Evolutionary conservation across 2,888 invertebrate genomes (phyloP).

Genomic region (Amblyjoppa fuscipennis): DNA sequence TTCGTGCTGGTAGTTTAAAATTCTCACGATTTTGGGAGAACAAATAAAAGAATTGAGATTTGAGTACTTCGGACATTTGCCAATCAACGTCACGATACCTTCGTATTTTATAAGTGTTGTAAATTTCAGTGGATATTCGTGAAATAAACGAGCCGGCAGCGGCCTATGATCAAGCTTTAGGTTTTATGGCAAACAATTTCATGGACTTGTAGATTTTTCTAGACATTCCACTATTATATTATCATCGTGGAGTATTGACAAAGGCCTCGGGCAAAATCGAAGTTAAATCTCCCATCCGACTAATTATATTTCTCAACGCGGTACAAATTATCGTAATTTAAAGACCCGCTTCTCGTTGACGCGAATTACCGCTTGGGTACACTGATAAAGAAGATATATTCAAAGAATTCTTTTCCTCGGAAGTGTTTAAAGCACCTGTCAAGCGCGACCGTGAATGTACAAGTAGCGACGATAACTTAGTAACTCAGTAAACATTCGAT

Average conservation of each 20-base stretch:
- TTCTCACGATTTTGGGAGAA: too few species aligned
- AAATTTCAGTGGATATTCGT: neutral
- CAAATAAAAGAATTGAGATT: too few species aligned
- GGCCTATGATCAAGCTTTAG: too few species aligned
- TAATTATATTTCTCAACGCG: neutral
- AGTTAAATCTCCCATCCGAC: neutral
- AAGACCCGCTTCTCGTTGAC: neutral
- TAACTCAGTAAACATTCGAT: neutral
- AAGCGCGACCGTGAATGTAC: neutral
- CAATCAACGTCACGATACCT: too few species aligned
- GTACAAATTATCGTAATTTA: neutral
- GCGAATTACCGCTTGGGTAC: neutral
- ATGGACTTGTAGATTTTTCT: neutral
- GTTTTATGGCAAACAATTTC: neutral
- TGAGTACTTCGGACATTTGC: too few species aligned
- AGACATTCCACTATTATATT: neutral
- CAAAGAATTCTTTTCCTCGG: neutral
- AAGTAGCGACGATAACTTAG: neutral
- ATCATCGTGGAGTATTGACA: neutral
- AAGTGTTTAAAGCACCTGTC: neutral
- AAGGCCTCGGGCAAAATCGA: neutral
- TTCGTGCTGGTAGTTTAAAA: too few species aligned
- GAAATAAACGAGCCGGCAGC: neutral
- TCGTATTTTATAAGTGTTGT: neutral
- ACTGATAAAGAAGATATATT: neutral